These are phyloP conservation scores for Galbula dea DNA, from an alignment of 2,113 vertebrate species.

Conservation along the genomic window DNA sequence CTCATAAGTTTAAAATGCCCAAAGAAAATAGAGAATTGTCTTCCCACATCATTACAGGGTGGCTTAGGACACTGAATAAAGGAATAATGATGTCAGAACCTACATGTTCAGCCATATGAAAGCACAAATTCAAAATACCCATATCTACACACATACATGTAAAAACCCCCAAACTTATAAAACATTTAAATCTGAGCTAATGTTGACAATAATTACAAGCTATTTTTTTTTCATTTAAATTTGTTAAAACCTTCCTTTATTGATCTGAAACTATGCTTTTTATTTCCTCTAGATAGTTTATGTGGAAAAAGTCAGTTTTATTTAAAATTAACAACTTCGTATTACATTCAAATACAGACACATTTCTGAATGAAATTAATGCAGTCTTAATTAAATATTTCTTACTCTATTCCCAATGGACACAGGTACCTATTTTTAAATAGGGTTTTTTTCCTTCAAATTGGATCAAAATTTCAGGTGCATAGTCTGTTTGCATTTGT, in stretches of 20 bases:
- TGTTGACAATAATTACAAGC: background rate
- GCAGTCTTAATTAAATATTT: background rate
- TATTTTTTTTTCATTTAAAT: background rate
- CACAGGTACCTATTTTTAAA: background rate
- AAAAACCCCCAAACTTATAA: background rate
- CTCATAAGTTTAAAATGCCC: constrained; percentile 38
- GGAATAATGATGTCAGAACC: background rate
- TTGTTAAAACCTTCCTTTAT: background rate
- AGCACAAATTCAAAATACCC: background rate
- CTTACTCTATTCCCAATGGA: background rate
- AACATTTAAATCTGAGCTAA: background rate
- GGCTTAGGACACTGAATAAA: constrained; percentile 10
- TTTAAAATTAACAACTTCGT: background rate
- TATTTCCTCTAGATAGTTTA: background rate
- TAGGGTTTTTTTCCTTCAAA: constrained; percentile 5
- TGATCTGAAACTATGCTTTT: background rate
- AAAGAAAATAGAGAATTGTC: constrained; percentile 40
- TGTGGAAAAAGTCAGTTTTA: background rate
- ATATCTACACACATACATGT: background rate
- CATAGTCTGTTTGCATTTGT: constrained; percentile 56
- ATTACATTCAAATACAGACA: background rate
- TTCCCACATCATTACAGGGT: constrained; percentile 3
- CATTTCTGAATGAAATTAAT: background rate
- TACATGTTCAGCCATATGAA: background rate
- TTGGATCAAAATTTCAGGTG: constrained; percentile 46